Evolutionary conservation across 1,140 invertebrate species (phyloP), one percentile per base, ranked within the genome.

Genomic region (Nasonia vitripennis): DNA sequence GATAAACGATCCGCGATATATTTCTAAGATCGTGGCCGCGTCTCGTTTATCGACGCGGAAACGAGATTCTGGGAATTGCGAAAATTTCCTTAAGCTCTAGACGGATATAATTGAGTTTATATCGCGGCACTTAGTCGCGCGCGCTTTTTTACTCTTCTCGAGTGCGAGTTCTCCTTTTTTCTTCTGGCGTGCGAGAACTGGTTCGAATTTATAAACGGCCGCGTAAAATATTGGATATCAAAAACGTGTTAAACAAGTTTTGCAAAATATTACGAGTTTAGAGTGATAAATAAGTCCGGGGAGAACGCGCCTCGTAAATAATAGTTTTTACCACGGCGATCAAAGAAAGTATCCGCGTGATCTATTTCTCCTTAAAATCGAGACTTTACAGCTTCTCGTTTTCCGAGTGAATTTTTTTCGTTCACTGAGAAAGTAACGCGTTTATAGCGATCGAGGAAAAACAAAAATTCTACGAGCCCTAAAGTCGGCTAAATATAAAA

Each of bases 1-100:
- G 74, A 83, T 83, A 86, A 86, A 86, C 48, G 84, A 82, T 78
- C 41, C 70, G 31, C 51, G 84, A 85, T 81, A 73, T 81, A 73
- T 84, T 78, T 48, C 14, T n/a, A 5, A 27, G 77, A 78, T 83
- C 48, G 41, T 7, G 81, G 9, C 27, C 51, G 20, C 34, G 51
- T 62, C 75, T 62, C 27, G 67, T 37, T 79, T 79, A 51, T 51
- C 74, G 41, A 70, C 45, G 27, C 10, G 41, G 68, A 79, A 73
- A 73, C n/a, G 31, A 79, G 48, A 84, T 84, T 84, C 48, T 37
- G 20, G 10, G 68, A 79, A 71, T 78, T 45, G 62, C 34, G 5
- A 77, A 45, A 68, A 83, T 67, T 83, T 77, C 34, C 73, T 5
- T 37, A 62, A 3, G 34, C 5, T 51, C 4, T 62, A 37, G 34